Base-by-base conservation (phyloP, 2,113 vertebrate genomes). In the Plecturocebus donacophilus region DNA sequence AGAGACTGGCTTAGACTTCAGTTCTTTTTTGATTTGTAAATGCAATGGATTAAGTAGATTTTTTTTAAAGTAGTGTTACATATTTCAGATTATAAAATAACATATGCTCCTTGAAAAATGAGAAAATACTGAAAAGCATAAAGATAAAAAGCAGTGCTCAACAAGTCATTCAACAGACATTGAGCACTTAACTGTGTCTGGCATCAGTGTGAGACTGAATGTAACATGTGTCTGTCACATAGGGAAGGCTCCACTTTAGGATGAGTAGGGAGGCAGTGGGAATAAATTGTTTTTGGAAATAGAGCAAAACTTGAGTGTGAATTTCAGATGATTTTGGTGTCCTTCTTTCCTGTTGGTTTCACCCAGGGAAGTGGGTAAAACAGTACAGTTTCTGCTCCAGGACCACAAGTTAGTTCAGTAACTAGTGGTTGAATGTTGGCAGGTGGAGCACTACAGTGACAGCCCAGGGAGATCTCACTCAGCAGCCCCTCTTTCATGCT, bases 61-160 rank as follows among this genome's bases (percentile, higher is more conserved):
- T 45, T 32, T 90, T 71, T 81, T 13, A 0, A 96, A 90, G 52
- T n/a, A 45, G 3, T 19, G 14, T 35, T 80, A 2, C 10, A 7
- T 73, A 23, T 77, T 91, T 96, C 35, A 52, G 35, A 13, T 66
- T 45, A 52, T 93, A 70, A 95, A 92, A 58, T 79, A 71, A 13
- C 52, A 54, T 35, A 35, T 90, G 87, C 61, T 92, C 40, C 1
- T 71, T 61, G 49, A 35, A 75, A 97, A 89, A 80, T 49, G 58
- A 84, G 47, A 84, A 89, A 85, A 49, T 75, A 70, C 42, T 40
- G 25, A 23, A 56, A 77, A 96, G 23, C 32, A 21, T 32, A 12
- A 23, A 75, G 35, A 75, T 64, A 61, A 5, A 85, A 61, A 47
- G 21, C 9, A 20, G 8, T 61, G 32, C 19, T 35, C 42, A 61